Evolutionary conservation across 2,888 invertebrate species (phyloP), one percentile per base, ranked within the genome.

Genomic region (Lithophane semibrunnea): DNA sequence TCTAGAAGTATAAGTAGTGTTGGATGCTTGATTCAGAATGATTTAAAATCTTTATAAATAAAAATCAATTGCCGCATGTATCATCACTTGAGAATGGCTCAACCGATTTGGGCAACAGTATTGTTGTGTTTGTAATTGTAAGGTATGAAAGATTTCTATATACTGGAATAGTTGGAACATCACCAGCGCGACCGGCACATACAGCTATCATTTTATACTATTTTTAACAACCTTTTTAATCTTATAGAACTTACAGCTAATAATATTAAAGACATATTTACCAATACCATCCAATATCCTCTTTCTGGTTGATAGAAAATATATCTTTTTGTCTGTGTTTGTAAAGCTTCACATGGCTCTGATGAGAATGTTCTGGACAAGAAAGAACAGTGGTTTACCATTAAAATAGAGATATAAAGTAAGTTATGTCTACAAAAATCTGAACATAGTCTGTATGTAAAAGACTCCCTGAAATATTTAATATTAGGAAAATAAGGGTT

Each of bases 261-360:
- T 71, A 37, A 37, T 42, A 64, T 29, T 61, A 60, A 68, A 42
- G 76, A 61, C n/a, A 67, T 60, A 79, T 81, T 81, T 97, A 99
- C 99, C 98, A 99, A 97, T 73, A 99, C 98, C 97, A 99, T 98
- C 99, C 99, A 99, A 93, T 98, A 99, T 86, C 98, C 97, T 88
- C 97, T 97, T 93, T 99, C 99, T 3, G 99, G 98, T 94, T 99
- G 98, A 93, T 97, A 98, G 93, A 99, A 99, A 74, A 99, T 97
- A 92, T 99, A 99, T 79, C 98, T 97, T 58, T 98, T 98, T 92
- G 99, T 99, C 91, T 98, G 98, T 21, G 99, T 99, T 91, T 99
- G 99, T 79, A 99, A 94, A 73, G 98, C 98, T 94, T 98, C 98
- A 93, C 99, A 98, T 56, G 98, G 97, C 84, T 98, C 98, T 58